Percentiles rank a stretch among this genome's conserved stretches.
phyloP scores from a whole-genome alignment of 2,797 vertebrate genomes.

The Pipistrellus nathusii region DNA sequence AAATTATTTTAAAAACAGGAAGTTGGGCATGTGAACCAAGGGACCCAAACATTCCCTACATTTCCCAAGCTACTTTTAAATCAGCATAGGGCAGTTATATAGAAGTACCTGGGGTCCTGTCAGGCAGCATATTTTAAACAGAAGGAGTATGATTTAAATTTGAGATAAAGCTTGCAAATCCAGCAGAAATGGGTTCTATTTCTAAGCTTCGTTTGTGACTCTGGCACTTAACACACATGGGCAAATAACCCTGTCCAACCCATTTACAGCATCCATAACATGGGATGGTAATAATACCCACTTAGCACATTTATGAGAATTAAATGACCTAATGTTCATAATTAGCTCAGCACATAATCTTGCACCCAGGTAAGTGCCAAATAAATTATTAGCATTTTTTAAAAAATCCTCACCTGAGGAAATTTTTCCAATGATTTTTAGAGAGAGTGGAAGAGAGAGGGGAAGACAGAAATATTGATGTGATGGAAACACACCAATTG shows the following conservation, averaged over 20 bases:
- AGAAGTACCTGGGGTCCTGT: not conserved
- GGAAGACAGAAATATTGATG: too few relatives aligned
- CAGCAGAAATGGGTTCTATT: not conserved
- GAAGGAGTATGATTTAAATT: slow-evolving; percentile 13
- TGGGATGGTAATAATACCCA: not conserved
- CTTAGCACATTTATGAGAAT: slow-evolving; percentile 46
- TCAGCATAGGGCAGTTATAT: not conserved
- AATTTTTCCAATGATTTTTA: too few relatives aligned
- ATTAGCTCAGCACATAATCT: slow-evolving; percentile 46
- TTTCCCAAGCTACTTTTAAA: slow-evolving; percentile 53
- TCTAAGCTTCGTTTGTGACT: not conserved
- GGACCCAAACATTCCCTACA: not conserved
- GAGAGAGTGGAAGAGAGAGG: too few relatives aligned
- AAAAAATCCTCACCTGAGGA: not conserved
- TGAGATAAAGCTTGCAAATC: not conserved
- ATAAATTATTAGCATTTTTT: not conserved
- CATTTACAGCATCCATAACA: not conserved
- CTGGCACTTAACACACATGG: not conserved
- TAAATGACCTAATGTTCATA: slow-evolving; percentile 44
- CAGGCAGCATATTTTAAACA: not conserved
- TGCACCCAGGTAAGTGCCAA: not conserved
- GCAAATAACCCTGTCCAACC: slow-evolving; percentile 17
- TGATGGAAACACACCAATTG: too few relatives aligned
- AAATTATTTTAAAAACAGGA: slow-evolving; percentile 30
- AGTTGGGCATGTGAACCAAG: not conserved